Base-by-base conservation (phyloP, 2,113 vertebrate genomes). In the Paraplagusia blochii region DNA sequence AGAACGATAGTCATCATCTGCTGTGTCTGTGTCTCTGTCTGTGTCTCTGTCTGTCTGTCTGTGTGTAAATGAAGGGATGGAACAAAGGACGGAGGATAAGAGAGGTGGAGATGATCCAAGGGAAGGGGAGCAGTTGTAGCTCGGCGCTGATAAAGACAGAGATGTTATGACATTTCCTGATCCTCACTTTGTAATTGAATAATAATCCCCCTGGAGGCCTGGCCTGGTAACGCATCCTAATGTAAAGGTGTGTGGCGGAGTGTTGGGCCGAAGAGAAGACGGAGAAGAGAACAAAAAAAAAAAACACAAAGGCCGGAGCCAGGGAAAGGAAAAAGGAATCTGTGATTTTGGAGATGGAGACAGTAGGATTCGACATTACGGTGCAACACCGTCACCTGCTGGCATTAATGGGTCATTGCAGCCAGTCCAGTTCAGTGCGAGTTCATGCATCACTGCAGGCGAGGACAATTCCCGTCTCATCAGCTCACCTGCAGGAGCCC, bases 101-200 rank as follows among this genome's bases (percentile, higher is more conserved):
- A 40, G 10, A 11, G 36, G 34, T 69, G 51, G 55, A 55, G 43
- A 45, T 50, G 33, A 70, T 73, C 36, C 46, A 44, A 29, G 22
- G 51, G 53, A 52, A 58, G 58, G 53, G 35, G 44, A 74, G 19
- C 19, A 50, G 59, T 58, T 47, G 45, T 50, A 74, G 44, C 3
- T 10, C 44, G 8, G 11, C 13, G 1, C 22, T 4, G 16, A 53
- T 46, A 69, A 52, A 62, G 44, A 56, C 39, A 72, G 70, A 65
- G 67, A 69, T 77, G 75, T 71, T 66, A 29, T 83, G 84, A 81
- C 78, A 86, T 81, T 80, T 80, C 56, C 38, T 82, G 75, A 81
- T 82, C 74, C 81, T 86, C 75, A 58, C 80, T 88, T 88, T 87
- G 65, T 83, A 85, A 88, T 83, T 82, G 77, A 89, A 85, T 83